Conservation (phyloP, 2,888 invertebrate genomes). For the Synergus umbraculus region DNA sequence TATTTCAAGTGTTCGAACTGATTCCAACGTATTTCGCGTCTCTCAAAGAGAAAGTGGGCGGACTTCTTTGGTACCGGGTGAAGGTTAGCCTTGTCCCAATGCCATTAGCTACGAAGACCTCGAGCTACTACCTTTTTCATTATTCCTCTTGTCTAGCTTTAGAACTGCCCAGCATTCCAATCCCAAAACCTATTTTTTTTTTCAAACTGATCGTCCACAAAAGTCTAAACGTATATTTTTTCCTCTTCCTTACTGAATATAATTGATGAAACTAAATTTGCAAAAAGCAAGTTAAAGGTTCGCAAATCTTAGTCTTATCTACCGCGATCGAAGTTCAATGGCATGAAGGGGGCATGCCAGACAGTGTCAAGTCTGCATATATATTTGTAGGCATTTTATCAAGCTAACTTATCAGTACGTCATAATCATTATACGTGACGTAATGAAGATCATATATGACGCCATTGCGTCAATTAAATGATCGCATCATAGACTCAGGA, state of each 20-base stretch:
- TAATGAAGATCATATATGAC: neutral
- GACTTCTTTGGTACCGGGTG: conserved; percentile 58
- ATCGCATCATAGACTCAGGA: neutral
- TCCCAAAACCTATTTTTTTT: neutral
- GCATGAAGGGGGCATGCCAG: neutral
- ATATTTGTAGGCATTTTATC: neutral
- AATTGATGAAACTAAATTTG: neutral
- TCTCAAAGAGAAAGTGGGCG: conserved; percentile 62
- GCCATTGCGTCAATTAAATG: neutral
- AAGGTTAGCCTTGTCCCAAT: conserved; percentile 59
- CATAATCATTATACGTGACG: neutral
- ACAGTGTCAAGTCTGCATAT: neutral
- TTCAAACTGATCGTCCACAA: neutral
- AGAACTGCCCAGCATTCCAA: neutral
- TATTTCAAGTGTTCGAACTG: conserved; percentile 50
- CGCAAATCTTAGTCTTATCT: neutral
- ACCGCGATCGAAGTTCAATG: neutral
- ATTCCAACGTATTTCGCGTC: conserved; percentile 50
- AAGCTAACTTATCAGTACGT: conserved; percentile 10
- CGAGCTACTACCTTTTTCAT: neutral
- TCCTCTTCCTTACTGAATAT: too few species aligned
- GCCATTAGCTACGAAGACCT: conserved; percentile 45
- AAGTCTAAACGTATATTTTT: neutral
- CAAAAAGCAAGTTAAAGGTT: neutral
- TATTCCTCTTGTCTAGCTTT: neutral